Percentiles rank a stretch among this genome's conserved stretches.
phyloP scores from a whole-genome alignment of 53 echinoderm and acorn worm species.

The Zoroaster sp. region DNA sequence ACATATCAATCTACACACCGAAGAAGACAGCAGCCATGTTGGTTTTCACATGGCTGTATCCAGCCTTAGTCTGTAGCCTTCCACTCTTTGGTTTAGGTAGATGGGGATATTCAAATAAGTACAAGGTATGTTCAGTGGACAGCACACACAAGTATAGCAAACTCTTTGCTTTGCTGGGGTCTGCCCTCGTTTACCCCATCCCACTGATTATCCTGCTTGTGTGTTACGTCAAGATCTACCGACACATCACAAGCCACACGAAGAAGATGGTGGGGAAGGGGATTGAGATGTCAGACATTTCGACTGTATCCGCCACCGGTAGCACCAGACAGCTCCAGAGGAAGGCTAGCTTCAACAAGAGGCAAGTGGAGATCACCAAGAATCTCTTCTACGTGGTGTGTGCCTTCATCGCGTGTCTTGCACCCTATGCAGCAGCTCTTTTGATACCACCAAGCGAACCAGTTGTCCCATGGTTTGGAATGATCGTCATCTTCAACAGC shows the following conservation, averaged over 20 bases:
- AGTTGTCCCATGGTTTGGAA: not conserved
- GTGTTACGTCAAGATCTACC: slow-evolving; percentile 64
- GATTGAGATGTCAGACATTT: not conserved
- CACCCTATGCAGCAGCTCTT: slow-evolving; percentile 5
- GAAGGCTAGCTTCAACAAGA: not conserved
- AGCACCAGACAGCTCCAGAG: not conserved
- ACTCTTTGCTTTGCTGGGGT: slow-evolving; percentile 51
- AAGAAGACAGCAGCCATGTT: slow-evolving; percentile 60
- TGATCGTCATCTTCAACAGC: not conserved
- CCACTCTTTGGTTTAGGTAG: slow-evolving; percentile 55
- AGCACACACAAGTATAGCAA: slow-evolving; percentile 34
- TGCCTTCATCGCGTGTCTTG: slow-evolving; percentile 16
- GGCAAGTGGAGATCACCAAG: slow-evolving; percentile 20
- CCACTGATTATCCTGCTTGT: slow-evolving; percentile 42
- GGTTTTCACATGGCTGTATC: slow-evolving; percentile 58
- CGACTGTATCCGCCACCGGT: not conserved
- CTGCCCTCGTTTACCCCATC: slow-evolving; percentile 54
- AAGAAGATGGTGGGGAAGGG: not conserved
- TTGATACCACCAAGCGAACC: not conserved
- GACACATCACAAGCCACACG: slow-evolving; percentile 52
- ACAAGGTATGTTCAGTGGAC: slow-evolving; percentile 68
- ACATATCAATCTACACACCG: slow-evolving; percentile 54
- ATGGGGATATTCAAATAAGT: slow-evolving; percentile 59
- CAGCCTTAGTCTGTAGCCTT: not conserved
- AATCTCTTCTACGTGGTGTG: slow-evolving; percentile 42